A percentile compares a stretch with the other conserved stretches of the same genome.
Conservation (phyloP, 2,113 vertebrate genomes). For the Xerus inauris region DNA sequence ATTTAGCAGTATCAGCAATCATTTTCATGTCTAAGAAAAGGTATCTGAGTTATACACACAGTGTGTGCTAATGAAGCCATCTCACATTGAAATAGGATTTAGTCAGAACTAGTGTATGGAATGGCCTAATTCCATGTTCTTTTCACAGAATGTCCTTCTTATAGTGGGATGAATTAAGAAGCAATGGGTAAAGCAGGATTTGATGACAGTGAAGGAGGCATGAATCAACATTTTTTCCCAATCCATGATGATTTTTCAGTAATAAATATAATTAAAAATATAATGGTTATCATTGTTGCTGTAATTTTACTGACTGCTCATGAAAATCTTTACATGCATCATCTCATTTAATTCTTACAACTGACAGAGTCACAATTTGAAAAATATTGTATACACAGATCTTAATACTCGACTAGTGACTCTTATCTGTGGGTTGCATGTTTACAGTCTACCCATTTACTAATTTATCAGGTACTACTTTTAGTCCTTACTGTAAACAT, state of each 20-base stretch:
- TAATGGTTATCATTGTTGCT: neutral
- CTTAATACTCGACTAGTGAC: neutral
- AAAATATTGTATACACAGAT: neutral
- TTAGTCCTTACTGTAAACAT: neutral
- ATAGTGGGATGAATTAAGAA: neutral
- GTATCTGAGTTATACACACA: neutral
- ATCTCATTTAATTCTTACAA: slow-evolving; percentile 31
- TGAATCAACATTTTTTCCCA: neutral
- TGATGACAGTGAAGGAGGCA: neutral
- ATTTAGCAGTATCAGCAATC: neutral
- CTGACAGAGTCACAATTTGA: neutral
- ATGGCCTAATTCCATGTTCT: neutral
- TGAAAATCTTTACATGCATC: neutral
- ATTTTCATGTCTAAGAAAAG: neutral
- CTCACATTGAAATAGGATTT: neutral
- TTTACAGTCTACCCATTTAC: neutral
- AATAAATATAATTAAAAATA: neutral
- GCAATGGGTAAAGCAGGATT: neutral
- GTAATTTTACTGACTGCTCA: neutral
- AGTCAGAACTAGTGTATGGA: neutral
- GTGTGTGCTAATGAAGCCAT: neutral
- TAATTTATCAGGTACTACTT: neutral
- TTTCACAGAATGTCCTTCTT: neutral
- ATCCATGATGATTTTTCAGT: neutral
- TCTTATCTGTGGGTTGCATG: neutral